Conservation (phyloP, 2,797 vertebrate species). For the Sciaenops ocellatus region DNA sequence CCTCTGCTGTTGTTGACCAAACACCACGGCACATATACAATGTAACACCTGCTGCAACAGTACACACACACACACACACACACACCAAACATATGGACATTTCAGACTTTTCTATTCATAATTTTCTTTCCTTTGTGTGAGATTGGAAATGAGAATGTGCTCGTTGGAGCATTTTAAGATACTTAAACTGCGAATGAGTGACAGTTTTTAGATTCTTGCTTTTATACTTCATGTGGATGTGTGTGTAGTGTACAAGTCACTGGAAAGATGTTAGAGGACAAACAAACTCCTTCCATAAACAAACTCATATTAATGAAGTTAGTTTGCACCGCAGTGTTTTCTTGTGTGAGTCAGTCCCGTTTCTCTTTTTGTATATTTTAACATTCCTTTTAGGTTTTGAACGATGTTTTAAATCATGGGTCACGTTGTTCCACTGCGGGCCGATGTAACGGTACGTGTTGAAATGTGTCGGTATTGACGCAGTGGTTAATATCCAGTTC, state of each 20-base stretch:
- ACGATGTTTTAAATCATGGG: slow-evolving; percentile 34
- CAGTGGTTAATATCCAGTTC: slow-evolving; percentile 30
- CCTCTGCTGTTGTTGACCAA: background rate
- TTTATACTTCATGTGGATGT: slow-evolving; percentile 45
- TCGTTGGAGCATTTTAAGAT: slow-evolving; percentile 39
- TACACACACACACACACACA: background rate
- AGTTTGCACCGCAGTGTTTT: slow-evolving; percentile 37
- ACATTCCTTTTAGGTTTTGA: slow-evolving; percentile 69
- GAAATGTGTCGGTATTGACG: background rate
- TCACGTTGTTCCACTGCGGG: slow-evolving; percentile 21
- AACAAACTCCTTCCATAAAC: slow-evolving; percentile 48
- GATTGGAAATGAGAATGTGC: slow-evolving; percentile 10
- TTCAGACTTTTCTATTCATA: slow-evolving; percentile 4
- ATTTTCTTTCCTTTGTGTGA: slow-evolving; percentile 9
- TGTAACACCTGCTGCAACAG: background rate
- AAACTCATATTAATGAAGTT: slow-evolving; percentile 41
- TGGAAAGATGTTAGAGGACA: slow-evolving; percentile 57
- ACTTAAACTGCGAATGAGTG: slow-evolving; percentile 35
- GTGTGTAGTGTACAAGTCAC: slow-evolving; percentile 62
- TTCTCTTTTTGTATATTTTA: slow-evolving; percentile 53
- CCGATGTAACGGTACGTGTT: slow-evolving; percentile 2
- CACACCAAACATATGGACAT: background rate
- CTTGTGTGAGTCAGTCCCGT: slow-evolving; percentile 17
- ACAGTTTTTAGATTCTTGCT: slow-evolving; percentile 33
- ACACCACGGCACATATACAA: background rate